A percentile compares a stretch with the other conserved stretches of the same genome.
Evolutionary conservation across 2,113 vertebrate genomes (phyloP).

Genomic region (Cinclus mexicanus): DNA sequence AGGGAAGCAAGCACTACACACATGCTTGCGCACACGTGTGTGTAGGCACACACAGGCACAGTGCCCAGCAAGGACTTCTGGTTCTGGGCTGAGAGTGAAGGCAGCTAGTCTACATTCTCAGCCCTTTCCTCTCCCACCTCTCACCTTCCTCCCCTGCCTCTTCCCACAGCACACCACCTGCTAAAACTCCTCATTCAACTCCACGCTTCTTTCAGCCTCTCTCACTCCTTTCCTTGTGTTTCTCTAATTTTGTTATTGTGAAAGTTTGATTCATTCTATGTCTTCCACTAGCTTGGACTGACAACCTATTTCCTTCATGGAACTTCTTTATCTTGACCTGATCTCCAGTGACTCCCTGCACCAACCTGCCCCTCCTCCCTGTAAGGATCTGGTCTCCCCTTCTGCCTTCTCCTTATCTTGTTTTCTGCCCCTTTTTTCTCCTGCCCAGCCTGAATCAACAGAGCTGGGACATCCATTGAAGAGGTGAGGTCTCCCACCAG

Average conservation of each 20-base stretch:
- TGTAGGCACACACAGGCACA: rapidly evolving
- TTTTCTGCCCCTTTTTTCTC: not conserved
- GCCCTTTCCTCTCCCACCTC: not conserved
- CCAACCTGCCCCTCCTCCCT: not conserved
- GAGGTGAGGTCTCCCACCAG: not conserved
- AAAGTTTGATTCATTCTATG: not conserved
- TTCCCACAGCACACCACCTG: rapidly evolving
- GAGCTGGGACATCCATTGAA: rapidly evolving
- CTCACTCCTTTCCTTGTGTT: not conserved
- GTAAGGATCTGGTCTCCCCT: not conserved
- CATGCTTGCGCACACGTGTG: rapidly evolving
- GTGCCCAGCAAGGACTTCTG: not conserved
- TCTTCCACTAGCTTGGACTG: not conserved
- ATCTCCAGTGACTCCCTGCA: rapidly evolving
- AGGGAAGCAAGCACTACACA: not conserved
- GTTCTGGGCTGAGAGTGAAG: not conserved
- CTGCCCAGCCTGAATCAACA: not conserved
- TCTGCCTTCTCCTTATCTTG: not conserved
- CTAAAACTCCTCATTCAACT: not conserved
- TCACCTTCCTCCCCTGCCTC: not conserved
- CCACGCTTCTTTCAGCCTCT: not conserved
- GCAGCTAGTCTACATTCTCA: not conserved
- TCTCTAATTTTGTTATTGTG: not conserved
- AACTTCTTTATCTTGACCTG: not conserved
- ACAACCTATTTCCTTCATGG: not conserved